Base-by-base conservation (phyloP, 2,797 vertebrate genomes). In the Helostoma temminkii region DNA sequence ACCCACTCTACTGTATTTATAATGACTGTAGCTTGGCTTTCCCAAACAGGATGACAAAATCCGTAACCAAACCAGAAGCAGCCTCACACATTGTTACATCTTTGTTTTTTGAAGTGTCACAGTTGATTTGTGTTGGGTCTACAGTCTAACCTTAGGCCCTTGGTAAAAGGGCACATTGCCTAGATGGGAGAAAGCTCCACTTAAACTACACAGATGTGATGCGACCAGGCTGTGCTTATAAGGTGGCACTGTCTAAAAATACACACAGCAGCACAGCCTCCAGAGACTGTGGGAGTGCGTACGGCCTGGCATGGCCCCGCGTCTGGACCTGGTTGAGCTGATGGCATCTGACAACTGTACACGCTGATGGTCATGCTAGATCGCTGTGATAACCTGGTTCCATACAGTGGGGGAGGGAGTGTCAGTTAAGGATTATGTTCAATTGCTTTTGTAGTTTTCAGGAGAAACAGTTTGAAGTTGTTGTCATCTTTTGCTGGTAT, bases 181-280 rank as follows among this genome's bases (percentile, higher is more conserved):
- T 59, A 48, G 65, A 69, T 66, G 64, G 65, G 54, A 56, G 60
- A 80, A 57, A 53, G 63, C 69, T 78, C 41, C 43, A 25, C 57
- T 79, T 69, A 71, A 82, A 83, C 68, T 71, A 69, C 76, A 80
- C 66, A 87, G 85, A 90, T 88, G 82, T 82, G 88, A 88, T 80
- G 86, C 57, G 81, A 91, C 84, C 88, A 66, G 52, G 78, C 84
- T 78, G 80, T 21, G 71, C 71, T 76, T 73, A 74, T 67, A 82
- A 92, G 86, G 89, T 90, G 85, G 82, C 76, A 36, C 42, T 2
- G 28, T 83, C 89, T 91, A 91, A 90, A 91, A 91, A 90, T 92
- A 91, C 71, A 66, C 71, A 49, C 49, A 34, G 70, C 82, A 74
- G 82, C 74, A 67, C 57, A 22, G 80, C 86, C 82, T 82, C 72